Evolutionary conservation across 2,888 invertebrate species (phyloP), one percentile per base, ranked within the genome.

Genomic region (Pammene fasciana): DNA sequence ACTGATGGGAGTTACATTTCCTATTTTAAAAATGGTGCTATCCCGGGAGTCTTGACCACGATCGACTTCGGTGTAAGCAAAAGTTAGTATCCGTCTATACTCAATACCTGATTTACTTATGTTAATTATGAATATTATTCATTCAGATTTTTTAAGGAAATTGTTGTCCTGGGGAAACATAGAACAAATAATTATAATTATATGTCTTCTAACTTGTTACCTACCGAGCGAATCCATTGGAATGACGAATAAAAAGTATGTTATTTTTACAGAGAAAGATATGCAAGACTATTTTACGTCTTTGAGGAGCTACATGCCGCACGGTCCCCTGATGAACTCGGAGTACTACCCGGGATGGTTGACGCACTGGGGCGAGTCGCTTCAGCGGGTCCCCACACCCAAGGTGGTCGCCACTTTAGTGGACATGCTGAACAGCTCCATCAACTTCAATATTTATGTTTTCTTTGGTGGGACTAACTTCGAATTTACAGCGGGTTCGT

Each of bases 301-400:
- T 7, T 84, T 95, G 72, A 90, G 94, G 14, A 76, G 76, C 13
- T 91, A 86, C 75, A 92, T 94, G 82, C 93, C 94, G 0, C 85
- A 93, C 70, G 98, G 98, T 0, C 98, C 98, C 0, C 82, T 97
- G 60, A 97, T 98, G 70, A 98, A 98, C 88, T 96, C 97, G 0
- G 98, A 98, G 86, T 98, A 94, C 86, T 99, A 98, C 90, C 95
- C 97, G 0, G 98, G 98, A 3, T 99, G 98, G 98, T 86, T 98
- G 66, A 96, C 97, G 0, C 96, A 97, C 82, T 99, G 98, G 98
- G 95, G 95, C 52, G 94, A 95, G 78, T 80, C 86, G 0, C 94
- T 96, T 75, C 94, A 94, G 57, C 90, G 88, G 41, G 94, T 94
- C 0, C 76, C 80, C 18, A 92, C 94, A 0, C 78, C 83, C 0